A percentile compares a stretch with the other conserved stretches of the same genome.
Conservation (phyloP, 1,140 invertebrate genomes). For the Lysiphlebus fabarum region DNA sequence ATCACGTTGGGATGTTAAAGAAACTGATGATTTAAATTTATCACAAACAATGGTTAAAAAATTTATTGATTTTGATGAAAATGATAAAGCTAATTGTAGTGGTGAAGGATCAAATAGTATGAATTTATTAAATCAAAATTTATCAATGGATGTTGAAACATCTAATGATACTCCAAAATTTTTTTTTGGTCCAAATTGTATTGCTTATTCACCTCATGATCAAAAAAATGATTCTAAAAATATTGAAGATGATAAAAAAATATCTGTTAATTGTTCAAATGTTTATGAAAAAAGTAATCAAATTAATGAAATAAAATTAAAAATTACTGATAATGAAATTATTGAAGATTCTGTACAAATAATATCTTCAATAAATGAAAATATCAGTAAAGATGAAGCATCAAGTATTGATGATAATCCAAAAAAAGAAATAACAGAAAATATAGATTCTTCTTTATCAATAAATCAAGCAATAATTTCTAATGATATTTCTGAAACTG, state of each 20-base stretch:
- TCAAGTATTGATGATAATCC: too few relatives aligned
- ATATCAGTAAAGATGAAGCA: too few relatives aligned
- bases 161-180: constrained; percentile 42
- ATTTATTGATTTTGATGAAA: constrained; percentile 6
- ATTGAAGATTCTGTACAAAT: too few relatives aligned
- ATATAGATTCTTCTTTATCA: too few relatives aligned
- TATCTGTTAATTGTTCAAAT: neutral
- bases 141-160: neutral
- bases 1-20: constrained; percentile 56
- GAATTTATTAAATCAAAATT: too few relatives aligned
- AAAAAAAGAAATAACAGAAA: too few relatives aligned
- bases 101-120: too few relatives aligned
- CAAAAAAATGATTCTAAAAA: constrained; percentile 10
- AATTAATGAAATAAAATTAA: constrained; percentile 11
- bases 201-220: constrained; percentile 38
- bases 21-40: constrained; percentile 31
- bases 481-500: too few relatives aligned
- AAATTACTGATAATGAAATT: neutral
- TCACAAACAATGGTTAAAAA: neutral
- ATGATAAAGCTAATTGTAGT: constrained; percentile 1
- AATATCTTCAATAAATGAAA: too few relatives aligned
- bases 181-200: constrained; percentile 54
- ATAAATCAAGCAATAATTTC: too few relatives aligned
- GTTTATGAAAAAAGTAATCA: constrained; percentile 1
- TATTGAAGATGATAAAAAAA: neutral